Evolutionary conservation across 2,113 vertebrate species (phyloP).

Genomic region (Aegotheles bennettii): DNA sequence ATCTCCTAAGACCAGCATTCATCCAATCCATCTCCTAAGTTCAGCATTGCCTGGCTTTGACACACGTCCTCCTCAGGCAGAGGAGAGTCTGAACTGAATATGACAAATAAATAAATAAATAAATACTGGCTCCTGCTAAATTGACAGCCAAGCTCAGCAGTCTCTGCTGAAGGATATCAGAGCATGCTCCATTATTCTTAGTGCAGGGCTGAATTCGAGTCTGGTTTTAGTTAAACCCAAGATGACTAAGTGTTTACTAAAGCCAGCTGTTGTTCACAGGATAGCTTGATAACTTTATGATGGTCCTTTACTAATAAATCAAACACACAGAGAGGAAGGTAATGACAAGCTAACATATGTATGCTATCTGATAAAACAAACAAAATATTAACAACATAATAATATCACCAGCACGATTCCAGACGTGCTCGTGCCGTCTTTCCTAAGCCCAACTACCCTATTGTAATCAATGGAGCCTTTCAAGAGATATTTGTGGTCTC

Average conservation of each 20-base stretch:
- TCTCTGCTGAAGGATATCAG: background rate
- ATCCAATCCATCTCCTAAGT: background rate
- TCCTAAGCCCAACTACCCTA: background rate
- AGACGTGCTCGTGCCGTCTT: background rate
- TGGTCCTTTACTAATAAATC: constrained; percentile 36
- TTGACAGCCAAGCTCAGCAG: background rate
- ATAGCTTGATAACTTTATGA: constrained; percentile 39
- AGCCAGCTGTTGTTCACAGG: constrained; percentile 49
- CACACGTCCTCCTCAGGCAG: background rate
- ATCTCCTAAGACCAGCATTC: background rate
- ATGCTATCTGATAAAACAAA: constrained; percentile 35
- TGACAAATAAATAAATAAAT: too few relatives aligned
- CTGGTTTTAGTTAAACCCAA: constrained; percentile 62
- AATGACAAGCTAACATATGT: constrained; percentile 31
- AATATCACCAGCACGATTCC: constrained; percentile 3
- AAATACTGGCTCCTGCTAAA: background rate
- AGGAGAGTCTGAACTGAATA: background rate
- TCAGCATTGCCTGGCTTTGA: background rate
- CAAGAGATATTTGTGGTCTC: background rate
- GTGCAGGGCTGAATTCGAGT: constrained; percentile 23
- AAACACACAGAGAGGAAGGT: background rate
- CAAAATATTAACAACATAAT: constrained; percentile 2
- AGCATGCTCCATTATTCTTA: background rate
- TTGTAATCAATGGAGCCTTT: background rate
- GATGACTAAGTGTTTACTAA: constrained; percentile 48